Evolutionary conservation across 2,888 invertebrate genomes (phyloP).

Genomic region (Pseudanteris insignis): DNA sequence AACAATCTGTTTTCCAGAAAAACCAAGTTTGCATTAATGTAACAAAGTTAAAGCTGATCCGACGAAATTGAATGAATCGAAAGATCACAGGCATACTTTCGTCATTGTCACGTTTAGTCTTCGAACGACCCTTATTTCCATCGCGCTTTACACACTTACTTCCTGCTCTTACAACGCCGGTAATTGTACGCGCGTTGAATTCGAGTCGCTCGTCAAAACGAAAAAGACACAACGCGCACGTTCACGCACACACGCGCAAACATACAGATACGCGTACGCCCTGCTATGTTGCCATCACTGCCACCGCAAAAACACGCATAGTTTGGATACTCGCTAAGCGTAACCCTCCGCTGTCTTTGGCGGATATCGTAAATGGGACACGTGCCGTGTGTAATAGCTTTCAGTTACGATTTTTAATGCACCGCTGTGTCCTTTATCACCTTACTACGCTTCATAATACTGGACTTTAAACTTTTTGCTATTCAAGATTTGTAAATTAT

Average conservation of each 20-base stretch:
- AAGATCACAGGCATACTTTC: constrained; percentile 45
- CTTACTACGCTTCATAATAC: too few species aligned
- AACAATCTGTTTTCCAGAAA: too few species aligned
- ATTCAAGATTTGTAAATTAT: too few species aligned
- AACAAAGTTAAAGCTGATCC: too few species aligned
- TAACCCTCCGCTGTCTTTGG: constrained; percentile 14
- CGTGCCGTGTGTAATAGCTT: constrained; percentile 50
- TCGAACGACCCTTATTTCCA: constrained; percentile 43
- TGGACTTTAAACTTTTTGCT: too few species aligned
- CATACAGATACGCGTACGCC: constrained; percentile 12
- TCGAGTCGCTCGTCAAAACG: constrained; percentile 34
- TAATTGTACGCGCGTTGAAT: constrained; percentile 49
- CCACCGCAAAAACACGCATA: constrained; percentile 38
- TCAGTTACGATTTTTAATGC: constrained; percentile 50
- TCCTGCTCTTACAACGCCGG: constrained; percentile 44
- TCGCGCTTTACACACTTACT: constrained; percentile 38
- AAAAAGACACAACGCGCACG: too few species aligned
- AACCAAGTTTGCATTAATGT: too few species aligned
- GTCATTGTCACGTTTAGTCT: constrained; percentile 50
- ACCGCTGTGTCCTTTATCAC: too few species aligned
- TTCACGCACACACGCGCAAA: constrained; percentile 9
- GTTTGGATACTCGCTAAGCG: constrained; percentile 14
- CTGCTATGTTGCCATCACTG: constrained; percentile 32
- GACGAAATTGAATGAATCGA: constrained; percentile 2
- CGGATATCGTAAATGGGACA: constrained; percentile 44